Percentiles rank a stretch among this genome's conserved stretches.
Conservation (phyloP, 64 coral and sea anemone species). For the Anthopleura sola region DNA sequence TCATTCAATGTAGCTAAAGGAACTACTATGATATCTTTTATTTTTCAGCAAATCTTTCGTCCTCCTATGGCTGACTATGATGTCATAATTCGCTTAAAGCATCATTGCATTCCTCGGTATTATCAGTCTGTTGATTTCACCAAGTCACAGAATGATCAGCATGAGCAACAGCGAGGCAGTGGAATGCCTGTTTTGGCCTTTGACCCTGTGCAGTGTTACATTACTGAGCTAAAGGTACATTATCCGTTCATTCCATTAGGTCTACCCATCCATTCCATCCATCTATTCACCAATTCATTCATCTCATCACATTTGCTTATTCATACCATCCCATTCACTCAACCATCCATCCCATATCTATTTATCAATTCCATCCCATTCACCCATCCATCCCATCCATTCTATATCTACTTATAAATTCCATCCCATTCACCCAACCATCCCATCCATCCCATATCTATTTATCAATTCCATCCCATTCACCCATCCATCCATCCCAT, state of each 20-base stretch:
- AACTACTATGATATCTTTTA: background rate
- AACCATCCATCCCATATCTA: no score
- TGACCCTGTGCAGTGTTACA: slow-evolving; percentile 70
- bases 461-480: no score
- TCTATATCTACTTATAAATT: no score
- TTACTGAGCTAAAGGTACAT: slow-evolving; percentile 74
- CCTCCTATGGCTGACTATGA: slow-evolving; percentile 89
- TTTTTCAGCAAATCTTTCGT: slow-evolving; percentile 84
- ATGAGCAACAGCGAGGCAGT: background rate
- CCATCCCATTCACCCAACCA: no score
- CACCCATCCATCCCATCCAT: background rate
- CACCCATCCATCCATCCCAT: no score
- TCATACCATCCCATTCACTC: no score
- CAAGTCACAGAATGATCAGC: slow-evolving; percentile 6
- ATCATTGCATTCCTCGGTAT: slow-evolving; percentile 39
- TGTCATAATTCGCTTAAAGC: slow-evolving; percentile 76
- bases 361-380: background rate
- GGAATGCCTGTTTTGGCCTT: slow-evolving; percentile 78
- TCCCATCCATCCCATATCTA: no score
- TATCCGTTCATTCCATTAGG: background rate
- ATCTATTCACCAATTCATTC: background rate
- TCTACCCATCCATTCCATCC: background rate
- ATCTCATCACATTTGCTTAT: background rate
- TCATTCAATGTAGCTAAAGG: background rate
- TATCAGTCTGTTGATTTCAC: slow-evolving; percentile 51